These are phyloP conservation scores for Paguma larvata DNA, from an alignment of 2,797 vertebrate genomes.

Conservation along the genomic window DNA sequence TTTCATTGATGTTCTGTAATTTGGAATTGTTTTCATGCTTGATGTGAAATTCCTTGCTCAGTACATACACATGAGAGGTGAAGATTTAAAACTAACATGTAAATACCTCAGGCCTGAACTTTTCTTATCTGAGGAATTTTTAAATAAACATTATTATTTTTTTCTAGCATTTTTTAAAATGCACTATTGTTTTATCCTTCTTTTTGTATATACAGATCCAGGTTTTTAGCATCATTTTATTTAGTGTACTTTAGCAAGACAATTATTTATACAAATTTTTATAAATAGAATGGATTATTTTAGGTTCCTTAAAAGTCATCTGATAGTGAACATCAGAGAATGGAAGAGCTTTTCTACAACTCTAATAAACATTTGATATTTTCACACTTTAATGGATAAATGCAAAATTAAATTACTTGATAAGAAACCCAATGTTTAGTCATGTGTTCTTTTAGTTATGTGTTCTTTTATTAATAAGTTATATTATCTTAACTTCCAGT, in stretches of 20 bases:
- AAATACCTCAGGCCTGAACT: not conserved
- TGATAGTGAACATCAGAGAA: not conserved
- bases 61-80: not conserved
- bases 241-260: not conserved
- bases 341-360: not conserved
- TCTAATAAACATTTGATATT: not conserved
- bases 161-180: not conserved
- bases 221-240: slow-evolving; percentile 16
- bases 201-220: not conserved
- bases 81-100: slow-evolving; percentile 13
- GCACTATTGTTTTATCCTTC: not conserved
- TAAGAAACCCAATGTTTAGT: not conserved
- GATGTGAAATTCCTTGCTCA: slow-evolving; percentile 23
- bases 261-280: not conserved
- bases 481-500: not conserved
- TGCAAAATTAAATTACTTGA: not conserved
- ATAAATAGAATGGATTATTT: not conserved
- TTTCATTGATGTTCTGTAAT: not conserved
- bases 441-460: not conserved
- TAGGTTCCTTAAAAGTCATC: not conserved
- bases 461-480: slow-evolving; percentile 12
- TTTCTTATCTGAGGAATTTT: not conserved
- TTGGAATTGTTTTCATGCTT: not conserved
- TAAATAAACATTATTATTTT: not conserved
- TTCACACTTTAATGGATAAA: not conserved